Percentiles rank a stretch among this genome's conserved stretches.
Evolutionary conservation across 2,888 invertebrate genomes (phyloP).

Genomic region (Chaetogeoica ovagalla): DNA sequence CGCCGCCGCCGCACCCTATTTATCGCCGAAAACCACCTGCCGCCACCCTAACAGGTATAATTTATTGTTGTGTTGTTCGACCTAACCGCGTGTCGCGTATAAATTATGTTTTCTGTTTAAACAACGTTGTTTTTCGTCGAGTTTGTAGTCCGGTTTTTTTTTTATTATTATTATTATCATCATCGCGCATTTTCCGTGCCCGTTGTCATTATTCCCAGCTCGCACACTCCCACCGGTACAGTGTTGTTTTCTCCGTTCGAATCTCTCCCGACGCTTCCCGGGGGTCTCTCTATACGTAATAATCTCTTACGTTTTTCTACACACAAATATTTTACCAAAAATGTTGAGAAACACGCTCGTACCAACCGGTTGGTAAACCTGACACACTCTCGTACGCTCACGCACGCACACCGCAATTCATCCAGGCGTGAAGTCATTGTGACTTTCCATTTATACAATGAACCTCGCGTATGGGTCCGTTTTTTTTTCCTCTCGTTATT

Average conservation of each 20-base stretch:
- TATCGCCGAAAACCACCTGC: conserved; percentile 45
- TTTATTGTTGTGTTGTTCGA: not conserved
- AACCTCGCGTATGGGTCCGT: conserved; percentile 30
- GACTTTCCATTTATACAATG: conserved; percentile 50
- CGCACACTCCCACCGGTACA: no score
- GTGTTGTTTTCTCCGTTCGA: no score
- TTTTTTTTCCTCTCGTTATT: conserved; percentile 27
- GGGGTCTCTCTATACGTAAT: no score
- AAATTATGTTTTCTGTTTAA: not conserved
- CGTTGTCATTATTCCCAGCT: no score
- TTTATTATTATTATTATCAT: no score
- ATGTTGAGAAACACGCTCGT: conserved; percentile 1
- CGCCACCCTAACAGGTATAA: conserved; percentile 30
- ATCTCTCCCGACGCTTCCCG: no score
- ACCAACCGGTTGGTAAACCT: conserved; percentile 50
- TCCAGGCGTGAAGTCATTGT: conserved; percentile 52
- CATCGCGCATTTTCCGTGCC: no score
- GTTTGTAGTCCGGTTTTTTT: no score
- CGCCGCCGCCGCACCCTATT: conserved; percentile 26
- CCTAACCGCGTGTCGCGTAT: not conserved
- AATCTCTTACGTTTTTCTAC: no score
- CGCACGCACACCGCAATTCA: conserved; percentile 8
- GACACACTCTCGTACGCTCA: conserved; percentile 18
- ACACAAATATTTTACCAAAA: not conserved
- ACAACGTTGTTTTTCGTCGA: not conserved